Conservation (phyloP, 2,888 invertebrate genomes). For the Zaprionus obscuricornis region DNA sequence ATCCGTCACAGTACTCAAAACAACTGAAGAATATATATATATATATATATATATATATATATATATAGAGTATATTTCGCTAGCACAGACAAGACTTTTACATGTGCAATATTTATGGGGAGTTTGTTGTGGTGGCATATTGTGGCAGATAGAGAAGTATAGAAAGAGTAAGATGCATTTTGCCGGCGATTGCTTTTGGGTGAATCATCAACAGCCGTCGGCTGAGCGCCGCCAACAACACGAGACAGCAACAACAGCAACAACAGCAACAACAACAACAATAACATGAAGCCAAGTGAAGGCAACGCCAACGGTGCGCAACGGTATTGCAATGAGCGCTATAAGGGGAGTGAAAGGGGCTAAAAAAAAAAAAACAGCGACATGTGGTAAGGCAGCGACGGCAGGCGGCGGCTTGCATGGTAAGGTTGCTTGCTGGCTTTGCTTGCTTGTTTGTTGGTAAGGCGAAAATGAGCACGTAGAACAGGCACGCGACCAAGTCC, state of each 20-base stretch:
- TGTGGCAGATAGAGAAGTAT: constrained; percentile 24
- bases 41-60: constrained; percentile 1
- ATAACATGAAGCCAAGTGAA: constrained; percentile 14
- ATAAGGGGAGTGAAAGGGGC: constrained; percentile 1
- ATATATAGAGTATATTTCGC: too few relatives aligned
- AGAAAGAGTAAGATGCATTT: too few relatives aligned
- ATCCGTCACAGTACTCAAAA: constrained; percentile 32
- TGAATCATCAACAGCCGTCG: constrained; percentile 48
- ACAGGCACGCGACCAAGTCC: constrained; percentile 70
- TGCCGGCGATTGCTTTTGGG: constrained; percentile 50
- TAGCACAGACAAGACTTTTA: too few relatives aligned
- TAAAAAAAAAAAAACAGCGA: too few relatives aligned
- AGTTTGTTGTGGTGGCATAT: constrained; percentile 2
- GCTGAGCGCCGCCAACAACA: constrained; percentile 29
- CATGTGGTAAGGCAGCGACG: too few relatives aligned
- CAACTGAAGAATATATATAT: constrained; percentile 7
- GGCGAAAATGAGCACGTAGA: constrained; percentile 47
- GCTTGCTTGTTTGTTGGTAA: too few relatives aligned
- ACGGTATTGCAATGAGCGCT: constrained; percentile 31
- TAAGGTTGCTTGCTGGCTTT: too few relatives aligned
- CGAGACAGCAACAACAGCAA: constrained; percentile 30
- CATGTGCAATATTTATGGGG: constrained; percentile 3
- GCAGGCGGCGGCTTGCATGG: too few relatives aligned
- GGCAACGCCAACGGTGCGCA: constrained; percentile 43
- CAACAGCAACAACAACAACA: constrained; percentile 22